phyloP scores from a whole-genome alignment of 2,113 vertebrate species.

The Forbesichthys papilliferus region DNA sequence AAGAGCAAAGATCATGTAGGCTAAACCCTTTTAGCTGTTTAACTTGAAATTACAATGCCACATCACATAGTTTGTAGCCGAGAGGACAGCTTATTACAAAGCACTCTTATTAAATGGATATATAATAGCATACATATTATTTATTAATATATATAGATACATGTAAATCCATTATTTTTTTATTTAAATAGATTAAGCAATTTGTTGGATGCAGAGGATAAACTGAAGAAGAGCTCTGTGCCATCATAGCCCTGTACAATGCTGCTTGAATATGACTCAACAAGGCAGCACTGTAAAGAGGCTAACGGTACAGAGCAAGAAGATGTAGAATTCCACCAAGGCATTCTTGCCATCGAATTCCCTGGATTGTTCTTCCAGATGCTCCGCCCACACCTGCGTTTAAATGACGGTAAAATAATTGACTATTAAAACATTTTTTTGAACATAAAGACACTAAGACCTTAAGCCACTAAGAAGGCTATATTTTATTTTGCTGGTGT shows the following conservation, averaged over 20 bases:
- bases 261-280: constrained; percentile 81
- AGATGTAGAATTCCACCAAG: constrained; percentile 28
- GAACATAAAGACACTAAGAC: constrained; percentile 1
- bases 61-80: background rate
- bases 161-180: too few species aligned
- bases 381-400: constrained; percentile 38
- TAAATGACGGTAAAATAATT: constrained; percentile 28
- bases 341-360: constrained; percentile 17
- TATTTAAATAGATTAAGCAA: constrained; percentile 38
- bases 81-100: background rate
- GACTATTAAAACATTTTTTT: too few species aligned
- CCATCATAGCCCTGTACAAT: constrained; percentile 85
- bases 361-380: constrained; percentile 25
- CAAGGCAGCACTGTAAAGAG: constrained; percentile 85
- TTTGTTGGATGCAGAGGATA: constrained; percentile 11
- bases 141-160: background rate
- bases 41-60: background rate
- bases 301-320: constrained; percentile 78
- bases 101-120: background rate
- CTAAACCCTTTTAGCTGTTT: background rate
- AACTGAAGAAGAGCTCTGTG: constrained; percentile 55
- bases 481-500: background rate
- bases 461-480: background rate
- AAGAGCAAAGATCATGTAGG: background rate
- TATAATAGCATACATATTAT: background rate